Evolutionary conservation across 2,113 vertebrate species (phyloP).

Genomic region (Echinops telfairi): DNA sequence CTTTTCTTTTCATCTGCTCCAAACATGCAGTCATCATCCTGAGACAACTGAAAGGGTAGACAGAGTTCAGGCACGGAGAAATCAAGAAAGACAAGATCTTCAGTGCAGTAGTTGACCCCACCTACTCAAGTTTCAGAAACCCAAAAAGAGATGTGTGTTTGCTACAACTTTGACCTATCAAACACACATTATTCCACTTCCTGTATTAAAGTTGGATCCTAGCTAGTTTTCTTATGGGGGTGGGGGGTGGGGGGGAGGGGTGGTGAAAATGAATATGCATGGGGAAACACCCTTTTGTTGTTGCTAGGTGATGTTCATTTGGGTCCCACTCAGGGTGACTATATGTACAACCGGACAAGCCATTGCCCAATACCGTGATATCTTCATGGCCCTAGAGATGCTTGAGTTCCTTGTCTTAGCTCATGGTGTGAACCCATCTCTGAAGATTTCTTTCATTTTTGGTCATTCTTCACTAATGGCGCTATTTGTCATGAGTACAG

Average conservation of each 20-base stretch:
- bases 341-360: not conserved
- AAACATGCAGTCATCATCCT: accelerated
- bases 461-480: not conserved
- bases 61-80: not conserved
- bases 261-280: not conserved
- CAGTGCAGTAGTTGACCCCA: slow-evolving; percentile 61
- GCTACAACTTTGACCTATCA: not conserved
- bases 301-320: not conserved
- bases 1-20: accelerated
- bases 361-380: not conserved
- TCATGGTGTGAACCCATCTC: not conserved
- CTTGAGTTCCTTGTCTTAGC: not conserved
- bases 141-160: not conserved
- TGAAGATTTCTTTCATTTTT: not conserved
- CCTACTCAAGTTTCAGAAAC: not conserved
- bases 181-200: not conserved
- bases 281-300: not conserved
- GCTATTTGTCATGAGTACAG: not conserved
- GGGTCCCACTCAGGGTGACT: not conserved
- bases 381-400: not conserved
- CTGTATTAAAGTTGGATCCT: not conserved
- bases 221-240: not conserved
- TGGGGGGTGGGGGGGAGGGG: no score
- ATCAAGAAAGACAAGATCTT: not conserved
- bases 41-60: no score